Evolutionary conservation across 2,888 invertebrate genomes (phyloP), one percentile per base, ranked within the genome.

Genomic region (Acronicta leporina): DNA sequence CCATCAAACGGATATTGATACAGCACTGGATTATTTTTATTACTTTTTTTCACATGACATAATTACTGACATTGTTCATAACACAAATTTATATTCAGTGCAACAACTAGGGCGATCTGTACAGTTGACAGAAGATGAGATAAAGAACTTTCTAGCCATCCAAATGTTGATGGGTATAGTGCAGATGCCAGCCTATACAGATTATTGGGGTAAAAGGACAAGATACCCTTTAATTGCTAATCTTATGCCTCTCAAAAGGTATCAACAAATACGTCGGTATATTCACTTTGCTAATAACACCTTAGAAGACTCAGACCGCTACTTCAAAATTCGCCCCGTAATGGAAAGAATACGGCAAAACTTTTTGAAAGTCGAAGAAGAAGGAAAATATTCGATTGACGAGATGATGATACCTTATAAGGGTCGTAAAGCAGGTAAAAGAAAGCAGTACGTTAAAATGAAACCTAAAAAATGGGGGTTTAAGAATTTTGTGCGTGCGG

Each of bases 351-450:
- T 68, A 48, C 52, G 61, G 6, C 44, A 56, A 51, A 73, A 70
- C 47, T 72, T 62, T 57, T 56, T 66, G 41, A 60, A 61, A 56
- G 30, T 71, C 16, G 67, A 76, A 55, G 55, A 55, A 42, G 42
- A 55, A 55, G 55, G 47, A 42, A 41, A 48, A 42, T 82, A 65
- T 50, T 74, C 72, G 10, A 68, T 78, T 11, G 85, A 85, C 63
- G 81, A 86, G 55, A 81, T 82, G 80, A 85, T 83, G 78, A 33
- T 33, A 33, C 33, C 33, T 33, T 30, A 67, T 85, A n/a, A n/a
- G n/a, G n/a, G n/a, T 38, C 38, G 38, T 33, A 38, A 38, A 38
- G 38, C 38, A n/a, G 38, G 38, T 13, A 38, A 38, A 38, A 38
- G n/a, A 38, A 38, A n/a, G 38, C 38, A 38, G 35, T 35, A 35